Conservation (phyloP, 1,140 invertebrate genomes). For the Littorina saxatilis region DNA sequence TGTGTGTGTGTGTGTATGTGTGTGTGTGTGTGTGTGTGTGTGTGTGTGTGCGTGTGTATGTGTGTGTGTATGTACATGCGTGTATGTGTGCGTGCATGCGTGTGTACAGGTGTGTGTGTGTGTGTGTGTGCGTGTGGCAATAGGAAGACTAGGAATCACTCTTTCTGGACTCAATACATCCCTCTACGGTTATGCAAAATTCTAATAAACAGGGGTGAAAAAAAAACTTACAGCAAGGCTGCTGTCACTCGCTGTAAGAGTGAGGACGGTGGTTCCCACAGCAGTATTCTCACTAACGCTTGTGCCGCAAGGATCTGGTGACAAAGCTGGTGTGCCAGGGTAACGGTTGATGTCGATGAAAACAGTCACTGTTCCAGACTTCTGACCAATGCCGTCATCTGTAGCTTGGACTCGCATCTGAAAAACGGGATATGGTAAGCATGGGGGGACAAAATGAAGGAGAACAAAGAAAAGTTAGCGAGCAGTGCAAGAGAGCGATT, state of each 20-base stretch:
- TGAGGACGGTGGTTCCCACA: conserved; percentile 81
- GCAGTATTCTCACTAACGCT: conserved; percentile 89
- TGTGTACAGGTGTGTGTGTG: no score
- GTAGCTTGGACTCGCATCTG: conserved; percentile 86
- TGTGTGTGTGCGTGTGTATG: no score
- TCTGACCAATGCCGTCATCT: conserved; percentile 89
- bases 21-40: no score
- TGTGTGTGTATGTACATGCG: no score
- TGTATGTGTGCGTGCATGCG: no score
- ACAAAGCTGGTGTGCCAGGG: conserved; percentile 84
- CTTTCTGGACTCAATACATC: no score
- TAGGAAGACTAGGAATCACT: no score
- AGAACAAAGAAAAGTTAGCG: not conserved
- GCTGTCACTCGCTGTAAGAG: not conserved
- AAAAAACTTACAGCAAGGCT: conserved; percentile 24
- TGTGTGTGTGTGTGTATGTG: no score
- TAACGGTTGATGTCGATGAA: conserved; percentile 84
- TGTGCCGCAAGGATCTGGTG: conserved; percentile 83
- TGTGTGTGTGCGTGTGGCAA: no score
- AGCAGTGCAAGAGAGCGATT: no score
- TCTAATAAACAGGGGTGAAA: no score
- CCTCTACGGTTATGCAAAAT: no score
- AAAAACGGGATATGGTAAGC: not conserved
- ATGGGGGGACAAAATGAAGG: not conserved
- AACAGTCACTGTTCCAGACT: conserved; percentile 90